Percentiles rank a stretch among this genome's conserved stretches.
These are phyloP conservation scores for Acomys russatus DNA, from an alignment of 2,797 vertebrate species.

Conservation along the genomic window DNA sequence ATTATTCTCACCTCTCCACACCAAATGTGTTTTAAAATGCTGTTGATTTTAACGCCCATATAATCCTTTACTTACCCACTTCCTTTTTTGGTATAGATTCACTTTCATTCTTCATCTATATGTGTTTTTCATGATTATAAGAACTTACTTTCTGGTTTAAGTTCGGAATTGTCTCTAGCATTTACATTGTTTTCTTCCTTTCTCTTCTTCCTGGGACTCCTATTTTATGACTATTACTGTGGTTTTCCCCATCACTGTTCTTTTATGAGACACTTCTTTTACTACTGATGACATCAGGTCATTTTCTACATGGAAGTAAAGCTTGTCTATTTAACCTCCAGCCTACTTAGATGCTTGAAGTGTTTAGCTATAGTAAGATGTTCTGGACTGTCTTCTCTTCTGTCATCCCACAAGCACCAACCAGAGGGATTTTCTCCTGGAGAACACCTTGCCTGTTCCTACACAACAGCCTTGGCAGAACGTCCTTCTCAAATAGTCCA, in stretches of 20 bases:
- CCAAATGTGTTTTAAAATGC: neutral
- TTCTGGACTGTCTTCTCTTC: neutral
- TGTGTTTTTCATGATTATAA: neutral
- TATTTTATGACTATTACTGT: neutral
- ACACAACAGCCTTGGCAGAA: neutral
- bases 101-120: neutral
- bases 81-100: neutral
- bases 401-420: neutral
- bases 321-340: neutral
- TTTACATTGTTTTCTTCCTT: neutral
- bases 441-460: neutral
- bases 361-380: neutral
- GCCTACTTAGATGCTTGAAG: neutral
- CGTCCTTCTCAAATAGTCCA: neutral
- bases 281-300: neutral
- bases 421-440: neutral
- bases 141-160: neutral
- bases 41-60: neutral
- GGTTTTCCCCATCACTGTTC: neutral
- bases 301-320: neutral
- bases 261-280: neutral
- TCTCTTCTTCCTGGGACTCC: neutral
- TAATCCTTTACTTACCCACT: neutral
- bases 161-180: neutral
- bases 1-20: neutral